A percentile compares a stretch with the other conserved stretches of the same genome.
phyloP scores from a whole-genome alignment of 23 tunicate species.

The Trididemnum nubilum region DNA sequence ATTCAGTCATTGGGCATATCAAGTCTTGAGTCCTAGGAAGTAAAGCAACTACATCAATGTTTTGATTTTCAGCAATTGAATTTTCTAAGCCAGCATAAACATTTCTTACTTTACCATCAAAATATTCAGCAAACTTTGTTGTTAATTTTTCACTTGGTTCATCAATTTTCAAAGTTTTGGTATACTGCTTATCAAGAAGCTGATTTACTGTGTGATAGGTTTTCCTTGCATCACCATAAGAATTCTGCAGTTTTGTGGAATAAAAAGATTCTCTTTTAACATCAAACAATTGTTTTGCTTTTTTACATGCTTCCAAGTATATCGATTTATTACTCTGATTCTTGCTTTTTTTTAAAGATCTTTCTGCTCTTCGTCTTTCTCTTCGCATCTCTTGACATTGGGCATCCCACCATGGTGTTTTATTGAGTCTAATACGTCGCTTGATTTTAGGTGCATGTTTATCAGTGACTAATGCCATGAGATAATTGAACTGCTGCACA shows the following conservation, averaged over 20 bases:
- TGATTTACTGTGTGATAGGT: not conserved
- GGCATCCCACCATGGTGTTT: not conserved
- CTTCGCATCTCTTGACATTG: not conserved
- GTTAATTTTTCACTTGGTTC: not conserved
- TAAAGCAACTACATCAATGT: not conserved
- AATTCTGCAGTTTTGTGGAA: not conserved
- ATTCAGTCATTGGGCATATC: not conserved
- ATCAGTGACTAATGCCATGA: not conserved
- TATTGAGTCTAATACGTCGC: not conserved
- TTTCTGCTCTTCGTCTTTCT: not conserved
- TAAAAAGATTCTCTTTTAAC: not conserved
- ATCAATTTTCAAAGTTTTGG: not conserved
- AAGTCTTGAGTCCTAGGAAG: not conserved
- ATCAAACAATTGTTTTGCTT: not conserved
- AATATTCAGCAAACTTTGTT: not conserved
- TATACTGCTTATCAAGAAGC: not conserved
- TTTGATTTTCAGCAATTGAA: not conserved
- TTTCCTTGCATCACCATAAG: not conserved
- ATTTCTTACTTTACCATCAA: not conserved
- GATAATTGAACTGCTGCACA: not conserved
- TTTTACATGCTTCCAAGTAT: not conserved
- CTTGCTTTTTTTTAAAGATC: not conserved
- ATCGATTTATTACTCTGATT: not conserved
- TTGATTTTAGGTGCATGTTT: not conserved
- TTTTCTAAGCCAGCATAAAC: not conserved